A percentile compares a stretch with the other conserved stretches of the same genome.
Conservation (phyloP, 2,113 vertebrate species). For the Prolemur simus region DNA sequence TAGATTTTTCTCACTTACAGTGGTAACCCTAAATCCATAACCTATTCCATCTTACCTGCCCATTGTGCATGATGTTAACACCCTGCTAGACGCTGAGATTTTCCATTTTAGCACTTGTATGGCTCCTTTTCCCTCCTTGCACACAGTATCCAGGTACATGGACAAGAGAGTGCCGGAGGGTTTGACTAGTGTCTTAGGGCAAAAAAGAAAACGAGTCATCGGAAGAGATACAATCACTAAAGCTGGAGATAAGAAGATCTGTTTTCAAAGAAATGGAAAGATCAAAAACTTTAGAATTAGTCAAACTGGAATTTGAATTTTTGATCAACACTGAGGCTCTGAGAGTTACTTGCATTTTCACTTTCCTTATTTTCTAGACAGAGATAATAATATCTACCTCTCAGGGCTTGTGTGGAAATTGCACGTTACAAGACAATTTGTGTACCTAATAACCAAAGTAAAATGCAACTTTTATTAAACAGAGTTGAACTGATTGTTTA, state of each 20-base stretch:
- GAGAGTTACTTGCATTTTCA: neutral
- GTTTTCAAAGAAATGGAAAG: neutral
- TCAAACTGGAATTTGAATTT: no score
- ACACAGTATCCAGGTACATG: no score
- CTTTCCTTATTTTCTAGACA: neutral
- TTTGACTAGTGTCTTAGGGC: neutral
- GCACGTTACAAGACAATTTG: neutral
- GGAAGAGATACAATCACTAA: neutral
- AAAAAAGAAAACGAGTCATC: neutral
- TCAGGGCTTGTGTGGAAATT: neutral
- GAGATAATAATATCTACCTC: neutral
- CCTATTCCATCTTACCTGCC: neutral
- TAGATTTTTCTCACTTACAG: neutral
- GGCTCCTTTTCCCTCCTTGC: no score
- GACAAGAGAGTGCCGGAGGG: neutral
- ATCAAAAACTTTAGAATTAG: no score
- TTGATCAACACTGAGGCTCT: accelerated
- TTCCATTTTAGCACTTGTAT: neutral
- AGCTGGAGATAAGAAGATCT: neutral
- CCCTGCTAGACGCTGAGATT: no score
- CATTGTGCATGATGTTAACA: accelerated
- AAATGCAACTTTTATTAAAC: neutral
- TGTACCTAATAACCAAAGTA: neutral
- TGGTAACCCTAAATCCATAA: neutral
- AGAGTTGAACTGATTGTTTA: neutral